Conservation (phyloP, 1,140 invertebrate species). For the Tenebrio molitor region DNA sequence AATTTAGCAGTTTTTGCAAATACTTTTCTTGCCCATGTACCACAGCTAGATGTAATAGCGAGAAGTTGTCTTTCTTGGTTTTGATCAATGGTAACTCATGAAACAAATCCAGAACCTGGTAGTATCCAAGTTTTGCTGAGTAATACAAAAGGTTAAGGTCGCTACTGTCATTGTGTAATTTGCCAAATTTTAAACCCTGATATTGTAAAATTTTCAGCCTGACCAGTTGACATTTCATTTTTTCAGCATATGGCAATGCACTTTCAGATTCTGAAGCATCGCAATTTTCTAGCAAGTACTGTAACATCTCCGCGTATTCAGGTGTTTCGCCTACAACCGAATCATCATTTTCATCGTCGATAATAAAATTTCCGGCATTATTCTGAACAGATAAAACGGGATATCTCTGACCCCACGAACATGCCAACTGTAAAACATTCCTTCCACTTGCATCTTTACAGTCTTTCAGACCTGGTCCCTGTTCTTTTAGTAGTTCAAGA, state of each 20-base stretch:
- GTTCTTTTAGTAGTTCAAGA: not conserved
- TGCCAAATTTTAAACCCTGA: not conserved
- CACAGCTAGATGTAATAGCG: slow-evolving; percentile 2
- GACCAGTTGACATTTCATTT: not conserved
- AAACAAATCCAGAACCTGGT: slow-evolving; percentile 2
- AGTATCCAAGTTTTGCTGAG: not conserved
- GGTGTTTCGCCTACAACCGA: not conserved
- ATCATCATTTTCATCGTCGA: not conserved
- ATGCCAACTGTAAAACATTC: not conserved
- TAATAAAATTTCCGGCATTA: not conserved
- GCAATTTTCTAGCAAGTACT: slow-evolving; percentile 4
- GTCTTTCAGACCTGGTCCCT: not conserved
- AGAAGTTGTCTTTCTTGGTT: not conserved
- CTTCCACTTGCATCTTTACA: not conserved
- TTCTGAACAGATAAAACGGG: not conserved
- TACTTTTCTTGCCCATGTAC: slow-evolving; percentile 3
- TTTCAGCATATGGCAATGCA: not conserved
- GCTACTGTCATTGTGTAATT: not conserved
- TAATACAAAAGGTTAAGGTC: not conserved
- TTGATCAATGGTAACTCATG: not conserved
- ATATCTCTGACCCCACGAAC: slow-evolving; percentile 9
- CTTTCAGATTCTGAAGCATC: not conserved
- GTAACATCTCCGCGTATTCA: slow-evolving; percentile 9
- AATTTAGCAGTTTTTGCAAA: not conserved
- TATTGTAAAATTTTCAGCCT: not conserved